Conservation (phyloP, 2,113 vertebrate genomes). For the Willisornis vidua region DNA sequence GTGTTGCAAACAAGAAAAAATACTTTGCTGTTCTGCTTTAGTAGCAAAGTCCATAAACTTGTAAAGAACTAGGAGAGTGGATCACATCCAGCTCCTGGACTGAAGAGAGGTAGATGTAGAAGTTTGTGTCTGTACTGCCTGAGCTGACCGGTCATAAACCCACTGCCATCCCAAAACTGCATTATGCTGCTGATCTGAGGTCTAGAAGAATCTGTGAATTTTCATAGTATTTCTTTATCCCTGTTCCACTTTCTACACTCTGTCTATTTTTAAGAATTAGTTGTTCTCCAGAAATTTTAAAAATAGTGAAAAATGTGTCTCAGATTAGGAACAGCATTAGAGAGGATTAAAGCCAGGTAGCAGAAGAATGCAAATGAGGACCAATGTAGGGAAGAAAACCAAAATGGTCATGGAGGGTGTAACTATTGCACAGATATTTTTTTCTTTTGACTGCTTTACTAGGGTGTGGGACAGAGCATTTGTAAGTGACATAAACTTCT, state of each 20-base stretch:
- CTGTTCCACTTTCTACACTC: background rate
- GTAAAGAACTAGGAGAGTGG: background rate
- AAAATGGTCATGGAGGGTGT: background rate
- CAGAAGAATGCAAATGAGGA: background rate
- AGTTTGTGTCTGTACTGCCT: background rate
- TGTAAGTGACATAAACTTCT: background rate
- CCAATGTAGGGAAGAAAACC: background rate
- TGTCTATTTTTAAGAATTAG: background rate
- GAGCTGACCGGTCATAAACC: background rate
- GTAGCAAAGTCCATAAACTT: background rate
- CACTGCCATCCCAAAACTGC: background rate
- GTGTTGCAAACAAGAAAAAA: conserved; percentile 20
- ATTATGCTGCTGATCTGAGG: background rate
- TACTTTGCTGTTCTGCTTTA: background rate
- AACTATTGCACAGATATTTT: background rate
- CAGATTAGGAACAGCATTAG: background rate
- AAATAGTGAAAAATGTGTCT: background rate
- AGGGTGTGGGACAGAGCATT: background rate
- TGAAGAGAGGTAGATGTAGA: background rate
- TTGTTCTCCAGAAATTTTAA: background rate
- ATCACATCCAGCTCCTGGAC: background rate
- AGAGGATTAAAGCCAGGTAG: background rate
- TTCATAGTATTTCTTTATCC: background rate
- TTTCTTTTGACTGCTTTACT: background rate
- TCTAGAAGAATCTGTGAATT: background rate